Conservation (phyloP, 2,888 invertebrate species). For the Spisula subtruncata region DNA sequence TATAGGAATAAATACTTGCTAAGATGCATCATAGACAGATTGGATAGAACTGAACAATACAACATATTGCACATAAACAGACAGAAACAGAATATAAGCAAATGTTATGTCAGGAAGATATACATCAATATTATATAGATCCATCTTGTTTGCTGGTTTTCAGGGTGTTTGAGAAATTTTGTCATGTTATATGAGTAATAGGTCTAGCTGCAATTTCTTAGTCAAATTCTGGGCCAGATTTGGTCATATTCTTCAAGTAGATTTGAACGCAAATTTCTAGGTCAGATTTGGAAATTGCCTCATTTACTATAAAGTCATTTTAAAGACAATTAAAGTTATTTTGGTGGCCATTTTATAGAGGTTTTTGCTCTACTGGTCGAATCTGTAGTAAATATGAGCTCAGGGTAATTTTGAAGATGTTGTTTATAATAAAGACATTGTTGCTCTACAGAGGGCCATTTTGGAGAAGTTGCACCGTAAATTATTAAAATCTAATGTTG, state of each 20-base stretch:
- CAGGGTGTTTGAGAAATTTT: background rate
- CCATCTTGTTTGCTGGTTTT: background rate
- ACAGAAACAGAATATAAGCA: background rate
- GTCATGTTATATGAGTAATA: background rate
- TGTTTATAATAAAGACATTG: too few relatives aligned
- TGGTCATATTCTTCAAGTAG: background rate
- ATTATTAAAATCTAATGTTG: too few relatives aligned
- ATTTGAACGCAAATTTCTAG: background rate
- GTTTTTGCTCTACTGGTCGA: too few relatives aligned
- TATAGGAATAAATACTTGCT: background rate
- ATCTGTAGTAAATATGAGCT: too few relatives aligned
- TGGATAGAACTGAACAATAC: background rate
- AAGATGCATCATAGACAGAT: background rate
- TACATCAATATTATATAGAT: background rate
- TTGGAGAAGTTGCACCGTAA: too few relatives aligned
- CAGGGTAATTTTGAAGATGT: too few relatives aligned
- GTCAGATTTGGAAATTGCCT: too few relatives aligned
- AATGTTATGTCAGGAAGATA: background rate
- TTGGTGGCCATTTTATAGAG: too few relatives aligned
- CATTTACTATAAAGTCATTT: too few relatives aligned
- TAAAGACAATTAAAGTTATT: too few relatives aligned
- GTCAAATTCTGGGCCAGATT: background rate
- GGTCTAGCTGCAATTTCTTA: background rate
- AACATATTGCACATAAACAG: too few relatives aligned
- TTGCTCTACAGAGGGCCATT: too few relatives aligned